phyloP scores from a whole-genome alignment of 2,888 invertebrate species.

The Papilio elwesi region DNA sequence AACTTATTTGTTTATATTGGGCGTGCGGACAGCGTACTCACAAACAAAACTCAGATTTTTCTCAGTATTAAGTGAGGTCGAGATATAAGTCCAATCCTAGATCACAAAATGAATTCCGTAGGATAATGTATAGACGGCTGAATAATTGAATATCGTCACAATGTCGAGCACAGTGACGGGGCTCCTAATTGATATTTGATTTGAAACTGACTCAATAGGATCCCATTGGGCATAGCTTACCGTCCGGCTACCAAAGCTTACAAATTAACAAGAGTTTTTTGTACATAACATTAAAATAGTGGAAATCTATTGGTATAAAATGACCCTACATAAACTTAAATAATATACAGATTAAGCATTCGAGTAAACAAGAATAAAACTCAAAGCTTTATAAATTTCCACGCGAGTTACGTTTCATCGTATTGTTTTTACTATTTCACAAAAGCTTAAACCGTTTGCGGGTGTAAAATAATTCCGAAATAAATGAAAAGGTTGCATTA shows the following conservation, averaged over 20 bases:
- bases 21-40: not conserved
- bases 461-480: slow-evolving; percentile 13
- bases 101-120: too few species aligned
- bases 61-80: not conserved
- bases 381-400: slow-evolving; percentile 3
- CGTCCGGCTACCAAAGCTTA: not conserved
- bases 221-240: not conserved
- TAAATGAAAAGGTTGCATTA: slow-evolving; percentile 41
- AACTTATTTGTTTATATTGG: not conserved
- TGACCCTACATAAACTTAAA: too few species aligned
- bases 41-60: not conserved
- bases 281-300: not conserved
- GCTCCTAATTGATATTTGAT: slow-evolving; percentile 2
- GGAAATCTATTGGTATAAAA: not conserved
- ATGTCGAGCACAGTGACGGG: not conserved
- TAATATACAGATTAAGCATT: not conserved
- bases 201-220: not conserved
- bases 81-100: too few species aligned
- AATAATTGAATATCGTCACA: slow-evolving; percentile 1
- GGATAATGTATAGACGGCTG: not conserved
- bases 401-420: not conserved
- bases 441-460: not conserved
- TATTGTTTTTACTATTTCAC: not conserved
- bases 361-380: not conserved
- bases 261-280: not conserved